These are phyloP conservation scores for Jaculus jaculus DNA, from an alignment of 2,113 vertebrate genomes.

Conservation along the genomic window DNA sequence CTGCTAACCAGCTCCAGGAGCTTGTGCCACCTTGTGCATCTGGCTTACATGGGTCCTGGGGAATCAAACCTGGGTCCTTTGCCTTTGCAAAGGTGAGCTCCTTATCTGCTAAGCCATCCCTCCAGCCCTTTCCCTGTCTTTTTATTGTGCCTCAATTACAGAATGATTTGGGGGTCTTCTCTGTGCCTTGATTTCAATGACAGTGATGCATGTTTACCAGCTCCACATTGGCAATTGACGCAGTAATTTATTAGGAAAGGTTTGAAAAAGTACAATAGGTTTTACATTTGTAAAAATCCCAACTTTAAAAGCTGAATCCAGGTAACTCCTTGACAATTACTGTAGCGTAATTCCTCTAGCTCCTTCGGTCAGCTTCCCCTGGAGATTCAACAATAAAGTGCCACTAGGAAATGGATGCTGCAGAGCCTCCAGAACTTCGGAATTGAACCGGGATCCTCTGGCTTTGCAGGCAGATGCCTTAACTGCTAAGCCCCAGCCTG, in stretches of 20 bases:
- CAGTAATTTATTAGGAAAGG: accelerated
- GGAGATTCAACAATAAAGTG: neutral
- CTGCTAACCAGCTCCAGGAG: no score
- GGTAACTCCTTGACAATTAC: neutral
- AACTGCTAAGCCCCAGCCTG: no score
- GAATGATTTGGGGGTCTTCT: neutral
- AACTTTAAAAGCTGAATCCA: neutral
- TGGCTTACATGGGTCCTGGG: no score
- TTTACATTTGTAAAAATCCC: neutral
- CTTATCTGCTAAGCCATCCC: no score
- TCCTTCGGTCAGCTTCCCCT: neutral
- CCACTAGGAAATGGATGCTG: neutral
- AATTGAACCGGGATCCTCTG: no score
- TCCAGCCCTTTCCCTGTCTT: no score
- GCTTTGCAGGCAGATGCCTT: no score
- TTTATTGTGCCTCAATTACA: no score
- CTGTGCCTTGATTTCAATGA: neutral
- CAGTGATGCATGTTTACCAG: neutral
- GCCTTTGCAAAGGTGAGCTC: no score
- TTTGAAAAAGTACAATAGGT: neutral
- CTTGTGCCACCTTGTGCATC: no score
- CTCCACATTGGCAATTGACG: accelerated
- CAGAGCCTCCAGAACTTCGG: neutral
- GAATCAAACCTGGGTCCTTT: no score
- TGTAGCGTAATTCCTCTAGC: neutral